A percentile compares a stretch with the other conserved stretches of the same genome.
phyloP scores from a whole-genome alignment of 2,888 invertebrate species.

The Podabrus alpinus region DNA sequence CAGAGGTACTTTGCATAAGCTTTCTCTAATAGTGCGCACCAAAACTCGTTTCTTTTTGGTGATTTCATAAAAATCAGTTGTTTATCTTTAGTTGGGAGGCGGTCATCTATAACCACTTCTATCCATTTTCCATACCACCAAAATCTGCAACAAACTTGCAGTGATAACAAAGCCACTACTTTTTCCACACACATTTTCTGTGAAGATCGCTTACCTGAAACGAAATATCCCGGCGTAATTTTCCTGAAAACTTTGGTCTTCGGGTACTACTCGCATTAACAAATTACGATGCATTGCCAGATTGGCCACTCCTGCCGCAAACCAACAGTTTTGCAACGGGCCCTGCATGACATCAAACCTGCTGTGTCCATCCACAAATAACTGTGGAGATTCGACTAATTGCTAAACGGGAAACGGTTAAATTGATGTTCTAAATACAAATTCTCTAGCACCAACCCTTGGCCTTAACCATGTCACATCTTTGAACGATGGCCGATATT shows the following conservation, averaged over 20 bases:
- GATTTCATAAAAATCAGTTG: constrained; percentile 87
- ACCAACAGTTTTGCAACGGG: constrained; percentile 96
- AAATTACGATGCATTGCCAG: constrained; percentile 83
- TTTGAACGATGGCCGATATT: no score
- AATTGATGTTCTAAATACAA: not conserved
- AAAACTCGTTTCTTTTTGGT: constrained; percentile 87
- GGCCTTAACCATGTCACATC: constrained; percentile 91
- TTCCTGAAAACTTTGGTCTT: constrained; percentile 91
- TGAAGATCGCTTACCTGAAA: constrained; percentile 68
- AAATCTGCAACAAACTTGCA: constrained; percentile 64
- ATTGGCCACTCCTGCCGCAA: constrained; percentile 92
- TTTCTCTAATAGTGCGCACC: constrained; percentile 94
- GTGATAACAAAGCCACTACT: no score
- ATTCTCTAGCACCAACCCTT: constrained; percentile 62
- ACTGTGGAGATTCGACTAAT: constrained; percentile 66
- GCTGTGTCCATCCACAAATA: constrained; percentile 93
- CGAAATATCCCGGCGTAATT: constrained; percentile 95
- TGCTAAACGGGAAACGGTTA: constrained; percentile 64
- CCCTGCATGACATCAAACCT: constrained; percentile 98
- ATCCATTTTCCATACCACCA: constrained; percentile 96
- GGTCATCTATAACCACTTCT: constrained; percentile 91
- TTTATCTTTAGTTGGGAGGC: constrained; percentile 84
- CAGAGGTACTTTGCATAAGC: constrained; percentile 84
- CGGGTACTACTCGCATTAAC: constrained; percentile 94
- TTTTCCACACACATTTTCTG: no score